These are phyloP conservation scores for Choloepus didactylus DNA, from an alignment of 2,797 vertebrate species.

Conservation along the genomic window DNA sequence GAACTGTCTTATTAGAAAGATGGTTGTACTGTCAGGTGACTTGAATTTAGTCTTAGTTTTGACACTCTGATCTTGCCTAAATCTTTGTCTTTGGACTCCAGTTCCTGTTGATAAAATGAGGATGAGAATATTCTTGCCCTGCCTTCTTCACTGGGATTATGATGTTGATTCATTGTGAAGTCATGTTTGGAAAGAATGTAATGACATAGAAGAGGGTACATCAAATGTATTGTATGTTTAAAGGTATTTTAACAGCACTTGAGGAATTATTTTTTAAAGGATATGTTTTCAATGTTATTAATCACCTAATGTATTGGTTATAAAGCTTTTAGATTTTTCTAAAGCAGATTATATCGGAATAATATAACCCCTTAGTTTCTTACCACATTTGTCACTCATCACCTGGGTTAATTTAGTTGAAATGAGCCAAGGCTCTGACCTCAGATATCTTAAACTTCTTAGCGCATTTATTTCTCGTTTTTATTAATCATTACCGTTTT, in stretches of 20 bases:
- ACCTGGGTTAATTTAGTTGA: background rate
- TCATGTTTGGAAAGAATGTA: background rate
- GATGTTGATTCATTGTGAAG: background rate
- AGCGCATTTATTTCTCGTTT: background rate
- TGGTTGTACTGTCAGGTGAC: background rate
- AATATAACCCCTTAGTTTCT: background rate
- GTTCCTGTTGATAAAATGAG: background rate
- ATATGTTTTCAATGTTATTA: background rate
- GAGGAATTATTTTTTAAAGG: background rate
- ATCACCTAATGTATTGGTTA: background rate
- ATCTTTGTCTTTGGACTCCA: background rate
- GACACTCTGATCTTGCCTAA: background rate
- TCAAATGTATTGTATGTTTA: background rate
- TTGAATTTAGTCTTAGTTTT: slow-evolving; percentile 15
- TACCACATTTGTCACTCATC: background rate
- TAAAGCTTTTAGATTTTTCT: background rate
- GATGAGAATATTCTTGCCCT: background rate
- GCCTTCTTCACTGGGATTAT: background rate
- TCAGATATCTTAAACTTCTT: background rate
- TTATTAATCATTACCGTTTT: background rate
- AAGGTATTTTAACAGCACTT: background rate
- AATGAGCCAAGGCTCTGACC: background rate
- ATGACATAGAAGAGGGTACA: background rate
- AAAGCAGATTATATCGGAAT: background rate
- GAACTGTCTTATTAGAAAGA: slow-evolving; percentile 5